Percentiles rank a stretch among this genome's conserved stretches.
Evolutionary conservation across 2,113 vertebrate species (phyloP).

Genomic region (Blennius ocellaris): DNA sequence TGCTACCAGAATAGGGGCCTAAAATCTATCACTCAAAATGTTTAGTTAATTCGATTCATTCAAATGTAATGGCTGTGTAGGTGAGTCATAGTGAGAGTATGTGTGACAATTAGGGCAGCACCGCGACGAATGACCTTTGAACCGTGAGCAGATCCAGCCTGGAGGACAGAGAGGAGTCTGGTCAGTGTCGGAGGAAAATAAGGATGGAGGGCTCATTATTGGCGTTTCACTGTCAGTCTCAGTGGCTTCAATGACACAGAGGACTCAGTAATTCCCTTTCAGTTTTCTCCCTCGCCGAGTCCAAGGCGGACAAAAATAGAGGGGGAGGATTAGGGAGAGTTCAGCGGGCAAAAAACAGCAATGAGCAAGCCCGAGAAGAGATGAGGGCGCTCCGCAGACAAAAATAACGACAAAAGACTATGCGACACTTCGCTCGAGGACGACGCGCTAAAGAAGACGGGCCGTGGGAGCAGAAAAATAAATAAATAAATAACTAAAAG

Average conservation of each 20-base stretch:
- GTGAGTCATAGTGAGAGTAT: slow-evolving; percentile 14
- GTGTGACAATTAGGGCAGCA: background rate
- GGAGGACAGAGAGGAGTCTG: slow-evolving; percentile 11
- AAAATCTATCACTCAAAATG: slow-evolving; percentile 62
- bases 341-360: slow-evolving; percentile 29
- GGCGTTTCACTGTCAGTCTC: slow-evolving; percentile 62
- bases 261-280: slow-evolving; percentile 58
- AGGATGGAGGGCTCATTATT: slow-evolving; percentile 55
- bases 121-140: slow-evolving; percentile 49
- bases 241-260: slow-evolving; percentile 59
- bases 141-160: slow-evolving; percentile 2
- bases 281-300: slow-evolving; percentile 32
- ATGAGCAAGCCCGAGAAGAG: slow-evolving; percentile 21
- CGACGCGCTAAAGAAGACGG: slow-evolving; percentile 13
- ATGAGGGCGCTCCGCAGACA: slow-evolving; percentile 33
- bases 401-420: slow-evolving; percentile 28
- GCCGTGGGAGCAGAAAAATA: background rate
- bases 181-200: slow-evolving; percentile 33
- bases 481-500: background rate
- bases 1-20: slow-evolving; percentile 35
- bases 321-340: slow-evolving; percentile 43
- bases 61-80: slow-evolving; percentile 19
- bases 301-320: slow-evolving; percentile 45
- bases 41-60: slow-evolving; percentile 63
- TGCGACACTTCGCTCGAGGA: background rate